A percentile compares a stretch with the other conserved stretches of the same genome.
phyloP scores from a whole-genome alignment of 2,888 invertebrate species.

The Drosophila paramelanica region DNA sequence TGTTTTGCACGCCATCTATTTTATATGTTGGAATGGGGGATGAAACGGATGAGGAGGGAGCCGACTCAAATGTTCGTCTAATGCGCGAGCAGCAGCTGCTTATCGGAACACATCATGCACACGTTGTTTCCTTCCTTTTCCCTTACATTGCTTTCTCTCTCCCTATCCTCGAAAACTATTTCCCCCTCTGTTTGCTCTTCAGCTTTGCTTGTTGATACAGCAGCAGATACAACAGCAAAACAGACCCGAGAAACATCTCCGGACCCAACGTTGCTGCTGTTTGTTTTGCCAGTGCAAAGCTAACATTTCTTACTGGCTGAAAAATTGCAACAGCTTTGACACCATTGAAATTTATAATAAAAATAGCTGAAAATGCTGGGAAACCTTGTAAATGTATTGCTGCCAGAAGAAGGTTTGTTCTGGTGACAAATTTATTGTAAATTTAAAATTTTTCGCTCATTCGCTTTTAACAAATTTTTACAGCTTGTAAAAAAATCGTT shows the following conservation, averaged over 20 bases:
- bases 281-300: slow-evolving; percentile 22
- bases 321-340: slow-evolving; percentile 44
- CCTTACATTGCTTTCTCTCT: background rate
- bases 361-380: background rate
- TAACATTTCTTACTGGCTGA: slow-evolving; percentile 28
- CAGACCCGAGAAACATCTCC: slow-evolving; percentile 5
- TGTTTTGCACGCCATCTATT: slow-evolving; percentile 50
- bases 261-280: slow-evolving; percentile 1
- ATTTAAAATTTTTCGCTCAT: no score
- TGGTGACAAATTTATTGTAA: background rate
- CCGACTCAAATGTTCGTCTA: slow-evolving; percentile 11
- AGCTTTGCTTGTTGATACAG: slow-evolving; percentile 46
- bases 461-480: background rate
- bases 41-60: background rate
- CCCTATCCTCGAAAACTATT: background rate
- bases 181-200: slow-evolving; percentile 19
- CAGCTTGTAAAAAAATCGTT: no score
- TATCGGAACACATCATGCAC: slow-evolving; percentile 50
- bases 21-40: slow-evolving; percentile 6
- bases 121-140: slow-evolving; percentile 21
- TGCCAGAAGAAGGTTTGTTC: background rate
- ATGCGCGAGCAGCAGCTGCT: slow-evolving; percentile 51
- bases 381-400: background rate
- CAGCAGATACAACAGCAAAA: slow-evolving; percentile 34
- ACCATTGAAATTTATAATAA: slow-evolving; percentile 30